Percentiles rank a stretch among this genome's conserved stretches.
Evolutionary conservation across 2,888 invertebrate genomes (phyloP).

Genomic region (Torymus texanus): DNA sequence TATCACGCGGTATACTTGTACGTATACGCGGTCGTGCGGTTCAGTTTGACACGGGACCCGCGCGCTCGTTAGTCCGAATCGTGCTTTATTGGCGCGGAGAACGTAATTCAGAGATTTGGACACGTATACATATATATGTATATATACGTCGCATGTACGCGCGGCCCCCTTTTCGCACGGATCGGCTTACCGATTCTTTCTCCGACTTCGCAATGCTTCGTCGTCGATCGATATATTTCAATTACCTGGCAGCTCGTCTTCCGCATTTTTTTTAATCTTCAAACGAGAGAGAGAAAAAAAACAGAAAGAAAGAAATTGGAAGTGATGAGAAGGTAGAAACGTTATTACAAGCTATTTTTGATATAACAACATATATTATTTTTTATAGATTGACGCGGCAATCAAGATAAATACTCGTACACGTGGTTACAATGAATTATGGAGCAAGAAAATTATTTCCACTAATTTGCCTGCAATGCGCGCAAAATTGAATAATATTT

Average conservation of each 20-base stretch:
- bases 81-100: slow-evolving; percentile 29
- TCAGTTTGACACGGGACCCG: neutral
- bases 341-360: too few relatives aligned
- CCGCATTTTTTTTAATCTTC: neutral
- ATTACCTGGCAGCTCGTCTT: neutral
- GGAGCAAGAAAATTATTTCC: too few relatives aligned
- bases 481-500: neutral
- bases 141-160: too few relatives aligned
- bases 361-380: too few relatives aligned
- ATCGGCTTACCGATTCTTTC: neutral
- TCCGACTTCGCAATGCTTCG: neutral
- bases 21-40: neutral
- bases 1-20: slow-evolving; percentile 14
- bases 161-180: neutral
- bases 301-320: slow-evolving; percentile 1
- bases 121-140: too few relatives aligned
- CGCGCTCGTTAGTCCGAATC: slow-evolving; percentile 34
- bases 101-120: neutral
- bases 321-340: neutral
- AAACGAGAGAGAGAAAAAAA: slow-evolving; percentile 5
- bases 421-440: too few relatives aligned
- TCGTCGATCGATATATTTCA: slow-evolving; percentile 36
- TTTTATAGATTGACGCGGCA: too few relatives aligned
- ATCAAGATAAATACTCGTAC: too few relatives aligned
- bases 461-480: neutral